A percentile compares a stretch with the other conserved stretches of the same genome.
These are phyloP conservation scores for Anguilla pacifica DNA, from an alignment of 2,797 vertebrate genomes.

Conservation along the genomic window DNA sequence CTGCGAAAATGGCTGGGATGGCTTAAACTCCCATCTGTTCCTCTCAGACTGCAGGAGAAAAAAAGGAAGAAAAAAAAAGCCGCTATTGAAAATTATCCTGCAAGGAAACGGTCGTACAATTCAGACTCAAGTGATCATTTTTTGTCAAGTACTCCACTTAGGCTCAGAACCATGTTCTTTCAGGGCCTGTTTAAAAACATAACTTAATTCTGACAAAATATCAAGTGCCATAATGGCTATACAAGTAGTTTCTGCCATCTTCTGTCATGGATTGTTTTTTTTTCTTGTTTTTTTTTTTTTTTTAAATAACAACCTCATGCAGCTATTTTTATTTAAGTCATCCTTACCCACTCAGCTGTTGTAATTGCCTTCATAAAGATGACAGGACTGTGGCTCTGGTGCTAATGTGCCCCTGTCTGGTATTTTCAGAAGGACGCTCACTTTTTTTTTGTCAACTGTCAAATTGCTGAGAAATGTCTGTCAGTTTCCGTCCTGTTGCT, in stretches of 20 bases:
- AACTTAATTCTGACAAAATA: slow-evolving; percentile 23
- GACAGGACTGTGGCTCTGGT: background rate
- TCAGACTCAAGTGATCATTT: background rate
- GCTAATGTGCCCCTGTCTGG: background rate
- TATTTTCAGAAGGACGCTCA: background rate
- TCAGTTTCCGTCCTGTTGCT: background rate
- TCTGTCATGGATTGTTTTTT: background rate
- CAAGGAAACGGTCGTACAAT: background rate
- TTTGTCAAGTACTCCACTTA: background rate
- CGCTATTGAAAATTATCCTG: background rate
- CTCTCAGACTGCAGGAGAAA: slow-evolving; percentile 1
- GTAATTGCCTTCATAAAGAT: background rate
- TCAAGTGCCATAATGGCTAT: slow-evolving; percentile 4
- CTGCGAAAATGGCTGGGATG: slow-evolving; percentile 11
- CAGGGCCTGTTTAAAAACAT: background rate
- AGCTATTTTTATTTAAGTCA: background rate
- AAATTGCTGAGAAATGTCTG: background rate
- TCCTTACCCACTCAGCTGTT: background rate
- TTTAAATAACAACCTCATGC: background rate
- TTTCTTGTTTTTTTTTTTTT: background rate
- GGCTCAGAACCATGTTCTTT: background rate
- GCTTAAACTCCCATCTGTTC: slow-evolving; percentile 20
- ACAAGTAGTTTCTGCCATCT: background rate
- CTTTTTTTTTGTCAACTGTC: background rate
- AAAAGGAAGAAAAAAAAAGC: background rate